Evolutionary conservation across 2,888 invertebrate species (phyloP).

Genomic region (Dasypolia templi): DNA sequence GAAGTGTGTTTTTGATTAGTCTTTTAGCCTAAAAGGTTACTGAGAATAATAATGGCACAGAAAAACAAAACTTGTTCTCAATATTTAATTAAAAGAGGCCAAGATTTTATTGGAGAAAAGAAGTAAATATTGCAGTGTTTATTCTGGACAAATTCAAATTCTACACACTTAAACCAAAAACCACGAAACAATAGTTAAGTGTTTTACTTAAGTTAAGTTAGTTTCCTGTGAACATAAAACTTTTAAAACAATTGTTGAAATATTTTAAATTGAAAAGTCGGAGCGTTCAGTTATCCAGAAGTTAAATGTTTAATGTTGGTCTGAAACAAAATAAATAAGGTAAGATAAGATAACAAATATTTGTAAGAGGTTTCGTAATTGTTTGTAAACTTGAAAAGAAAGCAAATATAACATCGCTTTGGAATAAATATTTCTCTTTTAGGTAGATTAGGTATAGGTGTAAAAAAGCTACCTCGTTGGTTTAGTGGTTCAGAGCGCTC

Average conservation of each 20-base stretch:
- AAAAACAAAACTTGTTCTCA: not conserved
- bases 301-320: not conserved
- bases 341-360: too few relatives aligned
- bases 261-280: not conserved
- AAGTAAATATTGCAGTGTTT: not conserved
- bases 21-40: not conserved
- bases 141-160: not conserved
- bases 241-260: not conserved
- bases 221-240: too few relatives aligned
- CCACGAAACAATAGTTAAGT: not conserved
- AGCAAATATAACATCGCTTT: not conserved
- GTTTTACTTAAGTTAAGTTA: too few relatives aligned
- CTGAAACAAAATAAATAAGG: not conserved
- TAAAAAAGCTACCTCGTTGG: not conserved
- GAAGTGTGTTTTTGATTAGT: constrained; percentile 4
- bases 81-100: not conserved
- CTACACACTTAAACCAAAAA: not conserved
- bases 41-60: not conserved
- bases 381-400: not conserved
- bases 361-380: not conserved
- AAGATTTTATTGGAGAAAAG: not conserved
- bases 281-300: not conserved
- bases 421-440: not conserved
- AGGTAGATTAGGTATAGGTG: too few relatives aligned
- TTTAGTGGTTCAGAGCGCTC: too few relatives aligned